Base-by-base conservation (phyloP, 1,140 invertebrate genomes). In the Melanaphis sacchari region DNA sequence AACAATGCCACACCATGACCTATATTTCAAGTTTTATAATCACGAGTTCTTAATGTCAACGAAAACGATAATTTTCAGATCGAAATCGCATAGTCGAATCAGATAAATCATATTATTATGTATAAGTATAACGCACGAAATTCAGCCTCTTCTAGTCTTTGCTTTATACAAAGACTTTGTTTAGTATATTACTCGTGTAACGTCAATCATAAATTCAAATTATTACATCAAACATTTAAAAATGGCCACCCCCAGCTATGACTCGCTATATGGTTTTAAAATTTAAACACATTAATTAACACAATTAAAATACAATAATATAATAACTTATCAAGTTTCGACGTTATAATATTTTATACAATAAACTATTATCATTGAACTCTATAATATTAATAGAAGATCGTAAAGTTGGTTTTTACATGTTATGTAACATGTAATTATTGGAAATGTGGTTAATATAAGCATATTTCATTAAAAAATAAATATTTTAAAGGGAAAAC, bases 11-110 rank as follows among this genome's bases (percentile, higher is more conserved):
- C 40, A 40, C 82, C 82, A 85, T 85, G 82, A 85, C 82, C 82
- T 85, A 85, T 85, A 85, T 85, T 85, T 85, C 82, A 41, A 41
- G 8, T 43, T 85, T 15, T 85, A 41, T 85, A n/a, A 76, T 18
- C 59, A 76, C 11, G 31, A 18, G 31, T 76, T 76, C 31, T 4
- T 76, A 76, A 76, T 76, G n/a, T n/a, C 59, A 76, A 76, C n/a
- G n/a, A 76, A 76, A n/a, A 76, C 59, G 59, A n/a, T 76, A n/a
- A 66, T 18, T 66, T 66, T 4, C 15, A 76, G n/a, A 76, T 76
- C 31, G 4, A n/a, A 76, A 76, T 76, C 11, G 3, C n/a, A 76
- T 21, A 76, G 59, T 76, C 59, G 31, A 76, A 76, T n/a, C n/a
- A 76, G 59, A 76, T n/a, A 76, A 4, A 76, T n/a, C 31, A 15